Evolutionary conservation across 1,140 invertebrate genomes (phyloP), one percentile per base, ranked within the genome.

Genomic region (Nymphalis io): DNA sequence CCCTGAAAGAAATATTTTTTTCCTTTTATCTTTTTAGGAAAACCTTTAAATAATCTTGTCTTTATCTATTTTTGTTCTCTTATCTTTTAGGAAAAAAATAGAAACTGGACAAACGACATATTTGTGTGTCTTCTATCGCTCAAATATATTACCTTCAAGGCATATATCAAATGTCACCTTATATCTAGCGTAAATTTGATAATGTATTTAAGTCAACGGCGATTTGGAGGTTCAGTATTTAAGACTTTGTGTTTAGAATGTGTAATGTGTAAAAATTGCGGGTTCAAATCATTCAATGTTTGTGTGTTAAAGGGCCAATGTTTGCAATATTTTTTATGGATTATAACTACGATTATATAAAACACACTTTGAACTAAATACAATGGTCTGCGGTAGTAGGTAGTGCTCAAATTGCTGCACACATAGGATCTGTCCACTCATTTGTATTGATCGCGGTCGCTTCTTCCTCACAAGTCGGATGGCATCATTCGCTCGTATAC

Each of bases 401-500:
- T 95, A 96, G 78, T 95, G 94, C 79, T 96, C 96, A 89, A 98
- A 98, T 80, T 96, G 95, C 80, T 96, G 94, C 27, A 97, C 95
- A 78, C 95, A 95, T 16, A 95, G 88, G 60, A 98, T 96, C 90
- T 98, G 97, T 1, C 95, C 93, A 46, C 95, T 93, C 1, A 96
- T 97, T 92, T 98, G 97, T 42, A 98, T 95, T 0, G 96, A 95
- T 48, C 94, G 94, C 0, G 96, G 95, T 57, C 96, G 92, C 88
- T 95, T 96, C 75, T 94, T 93, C 61, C 97, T 90, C n/a, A 98
- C 95, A 79, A 96, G 95, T 58, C 95, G 93, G 68, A 98, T 96
- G 1, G 96, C 96, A 71, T 97, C 96, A 79, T 95, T 95, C 1
- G 96, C 95, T 42, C 93, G 90, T 21, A 97, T 94, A 73, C 96